Evolutionary conservation across 2,113 vertebrate species (phyloP).

Genomic region (Myanophis thanlyinensis): DNA sequence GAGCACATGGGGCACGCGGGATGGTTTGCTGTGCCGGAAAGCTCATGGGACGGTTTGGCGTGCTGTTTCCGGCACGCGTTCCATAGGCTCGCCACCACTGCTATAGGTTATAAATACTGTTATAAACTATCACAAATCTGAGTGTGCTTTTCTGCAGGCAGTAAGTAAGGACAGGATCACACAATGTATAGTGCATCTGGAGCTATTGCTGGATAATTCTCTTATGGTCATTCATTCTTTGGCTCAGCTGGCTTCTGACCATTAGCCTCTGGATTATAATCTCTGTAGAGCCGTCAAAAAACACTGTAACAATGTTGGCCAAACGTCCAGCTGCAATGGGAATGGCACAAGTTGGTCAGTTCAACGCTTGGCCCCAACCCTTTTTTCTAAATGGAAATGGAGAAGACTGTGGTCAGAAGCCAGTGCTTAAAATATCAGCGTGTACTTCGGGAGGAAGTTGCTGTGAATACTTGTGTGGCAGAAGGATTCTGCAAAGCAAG

Average conservation of each 20-base stretch:
- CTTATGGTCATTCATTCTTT: background rate
- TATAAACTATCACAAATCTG: too few species aligned
- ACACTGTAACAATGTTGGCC: conserved; percentile 28
- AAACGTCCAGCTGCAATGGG: conserved; percentile 24
- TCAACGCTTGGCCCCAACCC: background rate
- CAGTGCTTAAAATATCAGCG: background rate
- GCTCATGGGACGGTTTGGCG: too few species aligned
- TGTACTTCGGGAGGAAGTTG: background rate
- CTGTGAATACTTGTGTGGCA: background rate
- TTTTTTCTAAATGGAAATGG: background rate
- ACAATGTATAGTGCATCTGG: conserved; percentile 18
- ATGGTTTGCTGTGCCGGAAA: too few species aligned
- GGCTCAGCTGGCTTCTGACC: background rate
- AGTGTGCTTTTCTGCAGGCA: conserved; percentile 50
- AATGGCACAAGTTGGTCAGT: background rate
- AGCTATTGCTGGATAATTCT: conserved; percentile 11
- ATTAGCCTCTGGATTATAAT: conserved; percentile 30
- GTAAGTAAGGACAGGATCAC: conserved; percentile 30
- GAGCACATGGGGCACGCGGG: too few species aligned
- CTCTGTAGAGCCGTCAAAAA: conserved; percentile 50
- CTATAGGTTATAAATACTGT: too few species aligned
- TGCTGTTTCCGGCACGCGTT: too few species aligned
- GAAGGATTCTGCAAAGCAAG: background rate
- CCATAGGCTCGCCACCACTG: too few species aligned
- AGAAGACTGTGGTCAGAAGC: too few species aligned